These are phyloP conservation scores for Eupithecia exiguata DNA, from an alignment of 2,888 invertebrate species.

Conservation along the genomic window DNA sequence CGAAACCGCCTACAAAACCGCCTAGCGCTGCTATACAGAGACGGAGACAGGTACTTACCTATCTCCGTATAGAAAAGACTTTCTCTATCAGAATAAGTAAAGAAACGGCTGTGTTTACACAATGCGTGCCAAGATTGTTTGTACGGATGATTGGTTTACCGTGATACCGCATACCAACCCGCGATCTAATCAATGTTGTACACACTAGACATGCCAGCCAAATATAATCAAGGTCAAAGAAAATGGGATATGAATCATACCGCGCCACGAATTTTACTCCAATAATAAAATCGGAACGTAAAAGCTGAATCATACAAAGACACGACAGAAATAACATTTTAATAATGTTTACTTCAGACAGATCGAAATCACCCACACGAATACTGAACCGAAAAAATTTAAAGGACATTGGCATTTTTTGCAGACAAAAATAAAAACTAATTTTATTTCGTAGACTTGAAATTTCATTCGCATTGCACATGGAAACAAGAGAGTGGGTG, in stretches of 20 bases:
- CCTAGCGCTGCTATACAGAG: no score
- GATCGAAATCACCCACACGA: slow-evolving; percentile 36
- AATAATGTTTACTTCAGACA: slow-evolving; percentile 36
- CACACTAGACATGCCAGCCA: slow-evolving; percentile 27
- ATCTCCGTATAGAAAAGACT: slow-evolving; percentile 8
- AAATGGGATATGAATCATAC: slow-evolving; percentile 39
- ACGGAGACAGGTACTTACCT: not conserved
- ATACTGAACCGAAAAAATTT: slow-evolving; percentile 33
- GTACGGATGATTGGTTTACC: slow-evolving; percentile 64
- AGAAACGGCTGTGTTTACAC: slow-evolving; percentile 58
- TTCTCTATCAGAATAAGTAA: slow-evolving; percentile 43
- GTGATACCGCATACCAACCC: slow-evolving; percentile 24
- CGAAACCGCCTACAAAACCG: not conserved
- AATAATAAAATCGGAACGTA: slow-evolving; percentile 31
- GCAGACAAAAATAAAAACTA: slow-evolving; percentile 28
- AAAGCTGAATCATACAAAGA: slow-evolving; percentile 39
- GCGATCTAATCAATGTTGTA: slow-evolving; percentile 48
- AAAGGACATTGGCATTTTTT: slow-evolving; percentile 38
- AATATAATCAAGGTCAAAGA: slow-evolving; percentile 41
- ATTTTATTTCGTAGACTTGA: slow-evolving; percentile 23
- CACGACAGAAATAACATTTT: slow-evolving; percentile 35
- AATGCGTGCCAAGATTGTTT: slow-evolving; percentile 61
- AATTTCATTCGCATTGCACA: slow-evolving; percentile 31
- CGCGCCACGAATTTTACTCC: slow-evolving; percentile 30
- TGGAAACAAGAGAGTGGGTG: slow-evolving; percentile 26